Conservation (phyloP, 1,140 invertebrate genomes). For the Leptinotarsa undecemlineata region DNA sequence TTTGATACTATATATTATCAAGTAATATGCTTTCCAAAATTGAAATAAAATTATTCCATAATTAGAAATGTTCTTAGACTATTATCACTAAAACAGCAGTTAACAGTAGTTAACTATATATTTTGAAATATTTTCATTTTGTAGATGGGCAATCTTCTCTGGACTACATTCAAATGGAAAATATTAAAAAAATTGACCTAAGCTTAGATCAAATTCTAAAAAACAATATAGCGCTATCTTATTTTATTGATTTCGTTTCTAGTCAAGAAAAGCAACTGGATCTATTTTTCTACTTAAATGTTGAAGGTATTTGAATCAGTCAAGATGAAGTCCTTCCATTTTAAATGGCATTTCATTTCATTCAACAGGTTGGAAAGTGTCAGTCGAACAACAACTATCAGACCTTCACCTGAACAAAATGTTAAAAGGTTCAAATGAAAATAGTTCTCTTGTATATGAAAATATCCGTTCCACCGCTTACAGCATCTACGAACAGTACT, state of each 20-base stretch:
- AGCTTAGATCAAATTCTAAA: conserved; percentile 78
- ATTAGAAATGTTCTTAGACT: too few relatives aligned
- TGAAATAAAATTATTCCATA: too few relatives aligned
- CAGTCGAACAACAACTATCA: conserved; percentile 76
- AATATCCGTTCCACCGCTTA: conserved; percentile 75
- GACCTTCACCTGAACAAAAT: conserved; percentile 63
- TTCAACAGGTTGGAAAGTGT: conserved; percentile 71
- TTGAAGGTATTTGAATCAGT: conserved; percentile 63
- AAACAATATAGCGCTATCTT: conserved; percentile 78
- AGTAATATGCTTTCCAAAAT: too few relatives aligned
- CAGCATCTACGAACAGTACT: conserved; percentile 83
- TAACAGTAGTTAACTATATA: too few relatives aligned
- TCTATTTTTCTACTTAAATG: conserved; percentile 82
- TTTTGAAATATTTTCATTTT: background rate
- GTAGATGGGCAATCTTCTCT: conserved; percentile 32
- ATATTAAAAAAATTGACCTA: conserved; percentile 67
- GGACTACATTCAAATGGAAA: conserved; percentile 49
- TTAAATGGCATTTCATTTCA: conserved; percentile 26
- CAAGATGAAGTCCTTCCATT: background rate
- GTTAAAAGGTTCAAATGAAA: conserved; percentile 55
- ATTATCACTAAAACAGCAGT: too few relatives aligned
- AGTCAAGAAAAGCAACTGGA: conserved; percentile 74
- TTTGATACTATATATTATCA: too few relatives aligned
- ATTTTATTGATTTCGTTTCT: conserved; percentile 83
- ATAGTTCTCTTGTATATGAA: conserved; percentile 57